Evolutionary conservation across 2,888 invertebrate genomes (phyloP), one percentile per base, ranked within the genome.

Genomic region (Melinopterus prodromus): DNA sequence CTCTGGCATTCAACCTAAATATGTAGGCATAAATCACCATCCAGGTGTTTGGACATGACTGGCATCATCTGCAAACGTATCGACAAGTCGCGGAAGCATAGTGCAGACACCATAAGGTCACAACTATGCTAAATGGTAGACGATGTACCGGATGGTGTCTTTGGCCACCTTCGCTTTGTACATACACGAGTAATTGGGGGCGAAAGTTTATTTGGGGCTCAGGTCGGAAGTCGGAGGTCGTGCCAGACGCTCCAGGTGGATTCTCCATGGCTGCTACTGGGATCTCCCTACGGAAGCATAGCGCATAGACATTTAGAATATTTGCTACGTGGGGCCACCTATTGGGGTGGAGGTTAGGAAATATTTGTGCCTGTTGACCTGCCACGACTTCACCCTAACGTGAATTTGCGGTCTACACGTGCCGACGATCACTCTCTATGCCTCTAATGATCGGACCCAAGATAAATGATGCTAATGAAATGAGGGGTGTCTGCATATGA

Each of bases 201-300:
- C 77, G 78, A 75, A 80, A 79, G 74, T 78, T 80, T 70, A 69
- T 77, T 69, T 69, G 71, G 82, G 82, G 80, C 79, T 78, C 79
- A 82, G 53, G 81, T 82, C 81, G 82, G 81, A 83, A 82, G 82
- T 82, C 80, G 80, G 78, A 82, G 82, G 82, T 82, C 79, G 80
- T 70, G 76, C 82, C 79, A 83, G 83, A 83, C 83, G 74, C 80
- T 77, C 83, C 83, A 83, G 83, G 83, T 83, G 83, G 74, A 74
- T 26, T 74, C 15, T 37, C 74, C 35, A 14, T 53, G 53, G 53
- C 12, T 53, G 9, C 7, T 7, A 9, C 53, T 9, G 53, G 53
- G 5, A 53, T 53, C 7, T 12, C 53, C 53, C 53, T 53, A 53
- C 53, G 53, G 53, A 53, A 53, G 12, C 53, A 53, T 26, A 26